Evolutionary conservation across 2,888 invertebrate genomes (phyloP).

Genomic region (Lordiphosa andalusiaca): DNA sequence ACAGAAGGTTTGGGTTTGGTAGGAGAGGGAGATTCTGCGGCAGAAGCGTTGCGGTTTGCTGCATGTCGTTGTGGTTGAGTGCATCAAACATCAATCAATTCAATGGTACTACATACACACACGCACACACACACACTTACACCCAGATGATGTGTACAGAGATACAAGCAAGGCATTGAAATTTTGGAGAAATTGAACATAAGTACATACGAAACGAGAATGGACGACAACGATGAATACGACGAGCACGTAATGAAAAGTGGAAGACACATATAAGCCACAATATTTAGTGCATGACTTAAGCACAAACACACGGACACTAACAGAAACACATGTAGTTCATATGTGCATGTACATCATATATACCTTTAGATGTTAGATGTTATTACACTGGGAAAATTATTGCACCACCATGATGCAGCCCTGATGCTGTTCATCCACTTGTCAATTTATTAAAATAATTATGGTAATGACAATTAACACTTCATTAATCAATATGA

Average conservation of each 20-base stretch:
- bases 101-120: constrained; percentile 62
- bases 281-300: constrained; percentile 65
- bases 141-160: constrained; percentile 17
- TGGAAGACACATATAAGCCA: constrained; percentile 50
- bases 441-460: no score
- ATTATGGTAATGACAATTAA: no score
- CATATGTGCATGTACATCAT: no score
- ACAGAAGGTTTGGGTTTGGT: constrained; percentile 18
- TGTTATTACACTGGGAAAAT: no score
- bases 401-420: no score
- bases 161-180: constrained; percentile 36
- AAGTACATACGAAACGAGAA: constrained; percentile 3
- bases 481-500: no score
- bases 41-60: constrained; percentile 59
- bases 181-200: constrained; percentile 46
- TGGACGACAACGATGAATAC: no score
- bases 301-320: constrained; percentile 27
- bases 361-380: no score
- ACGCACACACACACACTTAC: constrained; percentile 17
- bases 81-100: constrained; percentile 74
- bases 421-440: no score
- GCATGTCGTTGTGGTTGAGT: constrained; percentile 72
- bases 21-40: constrained; percentile 7
- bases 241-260: constrained; percentile 51
- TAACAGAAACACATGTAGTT: neutral